A percentile compares a stretch with the other conserved stretches of the same genome.
phyloP scores from a whole-genome alignment of 2,888 invertebrate genomes.

The Epicampocera succincta region DNA sequence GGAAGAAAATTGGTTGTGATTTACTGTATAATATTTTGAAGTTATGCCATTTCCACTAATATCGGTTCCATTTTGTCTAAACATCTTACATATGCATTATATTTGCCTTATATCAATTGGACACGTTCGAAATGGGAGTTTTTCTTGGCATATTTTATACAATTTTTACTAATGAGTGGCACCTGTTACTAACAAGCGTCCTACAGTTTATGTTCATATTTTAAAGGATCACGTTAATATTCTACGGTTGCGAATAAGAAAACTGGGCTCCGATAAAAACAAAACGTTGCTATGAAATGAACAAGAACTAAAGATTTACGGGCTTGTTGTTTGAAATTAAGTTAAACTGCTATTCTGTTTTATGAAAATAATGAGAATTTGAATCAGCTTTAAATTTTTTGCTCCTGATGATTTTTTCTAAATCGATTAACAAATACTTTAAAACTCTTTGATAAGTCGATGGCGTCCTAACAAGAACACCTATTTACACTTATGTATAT shows the following conservation, averaged over 20 bases:
- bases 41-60: conserved; percentile 69
- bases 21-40: conserved; percentile 64
- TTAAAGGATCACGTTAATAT: conserved; percentile 67
- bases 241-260: conserved; percentile 61
- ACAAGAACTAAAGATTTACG: conserved; percentile 68
- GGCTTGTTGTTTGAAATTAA: too few species aligned
- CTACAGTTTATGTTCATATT: conserved; percentile 68
- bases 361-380: too few species aligned
- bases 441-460: too few species aligned
- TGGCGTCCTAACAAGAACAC: too few species aligned
- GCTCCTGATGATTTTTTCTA: too few species aligned
- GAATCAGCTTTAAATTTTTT: too few species aligned
- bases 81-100: conserved; percentile 69
- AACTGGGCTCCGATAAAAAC: conserved; percentile 50
- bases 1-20: conserved; percentile 65
- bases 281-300: conserved; percentile 54
- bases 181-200: conserved; percentile 69
- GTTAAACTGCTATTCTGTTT: too few species aligned
- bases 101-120: conserved; percentile 70
- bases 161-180: conserved; percentile 64
- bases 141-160: conserved; percentile 55
- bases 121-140: conserved; percentile 68
- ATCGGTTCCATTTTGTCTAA: conserved; percentile 66
- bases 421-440: too few species aligned
- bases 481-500: too few species aligned